Evolutionary conservation across 2,888 invertebrate genomes (phyloP), one percentile per base, ranked within the genome.

Genomic region (Noctuana brunneofusca): DNA sequence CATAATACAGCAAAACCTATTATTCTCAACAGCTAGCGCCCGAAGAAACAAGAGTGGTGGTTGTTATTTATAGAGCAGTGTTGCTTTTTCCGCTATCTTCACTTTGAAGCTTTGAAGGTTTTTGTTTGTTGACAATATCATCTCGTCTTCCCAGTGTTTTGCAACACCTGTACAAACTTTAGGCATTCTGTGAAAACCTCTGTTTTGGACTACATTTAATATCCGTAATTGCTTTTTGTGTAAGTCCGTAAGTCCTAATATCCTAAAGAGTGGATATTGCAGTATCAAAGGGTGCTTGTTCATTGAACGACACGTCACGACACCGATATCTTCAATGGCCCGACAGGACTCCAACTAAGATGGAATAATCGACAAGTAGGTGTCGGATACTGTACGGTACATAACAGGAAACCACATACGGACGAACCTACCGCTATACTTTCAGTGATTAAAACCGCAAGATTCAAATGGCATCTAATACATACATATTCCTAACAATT

Each of bases 71-170:
- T 60, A 60, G 60, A 48, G 60, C 54, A 54, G 46, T 54, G 46
- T 60, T 32, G 48, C 48, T 54, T 60, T 60, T 60, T 60, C 24
- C 48, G 48, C 54, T 48, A 54, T 54, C 54, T 54, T 59, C 46
- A 54, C 43, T 60, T 60, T 60, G 46, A 24, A 54, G 60, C 53
- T 60, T 53, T 54, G 60, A 54, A 54, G 60, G 54, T 54, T 60
- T 53, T 54, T 60, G 60, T 60, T 54, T 60, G 60, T 60, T 60
- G 53, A 60, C 60, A 38, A 30, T 60, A 27, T 54, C 53, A 43
- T 46, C 52, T 46, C 53, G 52, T 59, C 16, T 16, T 41, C 41
- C n/a, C 53, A 32, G 43, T 53, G 59, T 59, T 43, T 53, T 24
- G 59, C 12, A 53, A 41, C 59, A 59, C 59, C 43, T 59, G 58